These are phyloP conservation scores for Danaus plexippus DNA, from an alignment of 1,140 invertebrate species.

Conservation along the genomic window DNA sequence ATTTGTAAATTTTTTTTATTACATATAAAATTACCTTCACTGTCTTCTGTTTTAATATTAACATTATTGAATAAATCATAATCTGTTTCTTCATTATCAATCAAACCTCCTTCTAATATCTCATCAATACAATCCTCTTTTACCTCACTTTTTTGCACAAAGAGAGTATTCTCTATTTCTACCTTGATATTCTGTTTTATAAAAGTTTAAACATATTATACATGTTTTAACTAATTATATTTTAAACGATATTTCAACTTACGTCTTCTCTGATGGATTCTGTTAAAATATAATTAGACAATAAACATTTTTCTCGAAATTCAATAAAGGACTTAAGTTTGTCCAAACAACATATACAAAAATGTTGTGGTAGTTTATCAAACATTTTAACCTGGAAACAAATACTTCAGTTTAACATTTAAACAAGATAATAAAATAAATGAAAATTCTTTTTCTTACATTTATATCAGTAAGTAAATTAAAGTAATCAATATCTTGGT, in stretches of 20 bases:
- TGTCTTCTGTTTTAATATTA: too few relatives aligned
- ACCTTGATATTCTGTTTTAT: too few relatives aligned
- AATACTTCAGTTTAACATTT: conserved; percentile 4
- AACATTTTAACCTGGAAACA: conserved; percentile 32
- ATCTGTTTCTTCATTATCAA: too few relatives aligned
- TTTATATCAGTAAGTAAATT: conserved; percentile 45
- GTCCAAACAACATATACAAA: conserved; percentile 35
- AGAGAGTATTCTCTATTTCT: too few relatives aligned
- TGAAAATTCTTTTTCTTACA: conserved; percentile 26
- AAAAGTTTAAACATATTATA: conserved; percentile 14
- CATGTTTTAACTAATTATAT: conserved; percentile 20
- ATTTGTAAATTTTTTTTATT: too few relatives aligned
- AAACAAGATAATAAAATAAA: conserved; percentile 6
- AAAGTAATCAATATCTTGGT: conserved; percentile 33
- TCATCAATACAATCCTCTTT: too few relatives aligned
- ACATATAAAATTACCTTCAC: too few relatives aligned
- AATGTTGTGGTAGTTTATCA: conserved; percentile 34
- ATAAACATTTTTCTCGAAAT: conserved; percentile 43
- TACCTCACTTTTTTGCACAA: too few relatives aligned
- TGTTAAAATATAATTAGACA: conserved; percentile 12
- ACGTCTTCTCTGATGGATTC: conserved; percentile 22
- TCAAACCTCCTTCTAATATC: too few relatives aligned
- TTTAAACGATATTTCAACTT: conserved; percentile 12
- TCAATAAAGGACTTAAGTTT: conserved; percentile 34
- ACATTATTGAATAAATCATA: too few relatives aligned